Conservation (phyloP, 2,888 invertebrate genomes). For the Eristalinus sepulchralis region DNA sequence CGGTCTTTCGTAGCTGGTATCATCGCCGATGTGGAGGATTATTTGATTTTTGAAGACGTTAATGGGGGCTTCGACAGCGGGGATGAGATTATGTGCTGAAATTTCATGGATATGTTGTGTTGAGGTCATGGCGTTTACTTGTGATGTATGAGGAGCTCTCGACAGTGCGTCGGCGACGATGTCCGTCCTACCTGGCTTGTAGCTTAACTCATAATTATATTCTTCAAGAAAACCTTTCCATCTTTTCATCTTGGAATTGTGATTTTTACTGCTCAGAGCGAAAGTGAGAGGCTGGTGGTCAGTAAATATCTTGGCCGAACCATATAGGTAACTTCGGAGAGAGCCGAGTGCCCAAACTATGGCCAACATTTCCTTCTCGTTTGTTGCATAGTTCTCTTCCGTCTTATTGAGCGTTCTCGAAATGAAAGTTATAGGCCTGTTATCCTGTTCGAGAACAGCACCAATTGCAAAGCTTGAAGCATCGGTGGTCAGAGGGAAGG, state of each 20-base stretch:
- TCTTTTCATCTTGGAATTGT: conserved; percentile 36
- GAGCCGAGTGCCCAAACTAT: too few species aligned
- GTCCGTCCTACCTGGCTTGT: conserved; percentile 49
- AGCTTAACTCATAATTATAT: conserved; percentile 44
- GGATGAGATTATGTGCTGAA: not conserved
- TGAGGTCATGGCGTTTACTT: not conserved
- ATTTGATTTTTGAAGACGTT: conserved; percentile 2
- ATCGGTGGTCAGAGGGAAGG: conserved; percentile 72
- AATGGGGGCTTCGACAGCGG: not conserved
- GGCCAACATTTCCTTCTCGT: too few species aligned
- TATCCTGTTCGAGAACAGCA: conserved; percentile 73
- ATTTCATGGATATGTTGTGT: not conserved
- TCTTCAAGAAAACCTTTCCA: conserved; percentile 66
- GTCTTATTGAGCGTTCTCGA: conserved; percentile 44
- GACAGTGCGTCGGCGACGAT: conserved; percentile 55
- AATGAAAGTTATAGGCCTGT: conserved; percentile 52
- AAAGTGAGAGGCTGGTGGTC: conserved; percentile 35
- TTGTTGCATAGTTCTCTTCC: conserved; percentile 37
- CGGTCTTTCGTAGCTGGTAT: not conserved
- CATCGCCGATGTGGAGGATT: not conserved
- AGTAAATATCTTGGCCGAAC: conserved; percentile 14
- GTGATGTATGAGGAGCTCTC: conserved; percentile 7
- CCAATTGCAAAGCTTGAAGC: conserved; percentile 74
- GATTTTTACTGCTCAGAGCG: conserved; percentile 38
- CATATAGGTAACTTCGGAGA: conserved; percentile 43